Evolutionary conservation across 2,888 invertebrate genomes (phyloP).

Genomic region (Heptascelio sp.): DNA sequence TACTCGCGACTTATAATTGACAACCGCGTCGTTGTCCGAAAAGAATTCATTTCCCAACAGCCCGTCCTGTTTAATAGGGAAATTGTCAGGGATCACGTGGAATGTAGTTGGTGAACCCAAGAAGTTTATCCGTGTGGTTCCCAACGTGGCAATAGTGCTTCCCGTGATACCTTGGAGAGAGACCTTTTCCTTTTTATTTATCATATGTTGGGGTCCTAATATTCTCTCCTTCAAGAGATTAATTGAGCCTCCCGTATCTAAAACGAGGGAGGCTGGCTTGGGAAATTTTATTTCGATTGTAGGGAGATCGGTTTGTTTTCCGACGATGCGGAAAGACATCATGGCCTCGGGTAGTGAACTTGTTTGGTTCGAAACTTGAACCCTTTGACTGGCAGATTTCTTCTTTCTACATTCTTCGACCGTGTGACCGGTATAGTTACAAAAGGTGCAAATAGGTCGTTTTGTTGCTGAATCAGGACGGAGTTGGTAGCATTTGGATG

Average conservation of each 20-base stretch:
- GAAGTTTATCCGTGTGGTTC: slow-evolving; percentile 5
- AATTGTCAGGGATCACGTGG: slow-evolving; percentile 1
- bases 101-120: not conserved
- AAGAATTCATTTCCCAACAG: slow-evolving; percentile 16
- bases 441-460: slow-evolving; percentile 1
- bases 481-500: slow-evolving; percentile 9
- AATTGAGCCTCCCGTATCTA: slow-evolving; percentile 21
- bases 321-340: too few relatives aligned
- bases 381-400: too few relatives aligned
- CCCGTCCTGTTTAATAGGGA: slow-evolving; percentile 6
- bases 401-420: not conserved
- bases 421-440: slow-evolving; percentile 6
- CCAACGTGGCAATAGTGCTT: not conserved
- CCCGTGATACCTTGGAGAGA: not conserved
- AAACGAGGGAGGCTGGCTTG: not conserved
- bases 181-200: not conserved
- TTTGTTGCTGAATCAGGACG: slow-evolving; percentile 18
- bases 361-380: too few relatives aligned
- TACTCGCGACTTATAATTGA: too few relatives aligned
- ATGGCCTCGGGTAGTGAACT: too few relatives aligned
- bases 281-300: slow-evolving; percentile 1
- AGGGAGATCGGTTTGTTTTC: not conserved
- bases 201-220: not conserved
- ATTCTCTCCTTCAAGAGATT: slow-evolving; percentile 6
- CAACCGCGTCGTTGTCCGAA: not conserved